Evolutionary conservation across 1,140 invertebrate species (phyloP).

Genomic region (Zaprionus lachaisei): DNA sequence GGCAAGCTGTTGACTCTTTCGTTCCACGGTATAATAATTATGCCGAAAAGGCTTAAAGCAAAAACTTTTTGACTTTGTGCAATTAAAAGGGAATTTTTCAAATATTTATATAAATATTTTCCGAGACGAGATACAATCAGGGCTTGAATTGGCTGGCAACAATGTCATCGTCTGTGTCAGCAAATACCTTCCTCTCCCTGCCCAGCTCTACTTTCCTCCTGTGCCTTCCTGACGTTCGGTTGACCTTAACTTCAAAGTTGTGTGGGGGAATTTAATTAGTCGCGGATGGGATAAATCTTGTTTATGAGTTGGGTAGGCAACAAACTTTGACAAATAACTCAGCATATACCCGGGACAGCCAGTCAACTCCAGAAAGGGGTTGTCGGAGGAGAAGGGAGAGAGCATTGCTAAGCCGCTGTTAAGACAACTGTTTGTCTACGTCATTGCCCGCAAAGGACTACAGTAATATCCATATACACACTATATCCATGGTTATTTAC

Average conservation of each 20-base stretch:
- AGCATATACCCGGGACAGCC: constrained; percentile 5
- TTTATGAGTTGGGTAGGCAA: constrained; percentile 38
- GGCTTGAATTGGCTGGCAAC: constrained; percentile 6
- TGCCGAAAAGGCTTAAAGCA: constrained; percentile 61
- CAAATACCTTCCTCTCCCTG: background rate
- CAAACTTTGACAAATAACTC: constrained; percentile 16
- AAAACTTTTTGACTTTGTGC: constrained; percentile 75
- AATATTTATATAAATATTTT: constrained; percentile 70
- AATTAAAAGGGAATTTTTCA: constrained; percentile 81
- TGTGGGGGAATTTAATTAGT: constrained; percentile 66
- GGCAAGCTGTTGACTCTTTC: constrained; percentile 11
- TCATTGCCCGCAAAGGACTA: background rate
- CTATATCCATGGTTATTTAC: background rate
- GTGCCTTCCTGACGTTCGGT: background rate
- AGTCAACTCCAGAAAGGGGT: constrained; percentile 5
- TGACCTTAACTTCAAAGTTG: constrained; percentile 46
- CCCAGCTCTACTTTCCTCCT: background rate
- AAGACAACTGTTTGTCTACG: constrained; percentile 12
- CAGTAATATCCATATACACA: background rate
- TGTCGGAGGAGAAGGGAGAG: background rate
- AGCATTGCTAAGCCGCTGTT: constrained; percentile 5
- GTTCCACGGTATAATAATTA: constrained; percentile 60
- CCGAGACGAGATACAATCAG: constrained; percentile 36
- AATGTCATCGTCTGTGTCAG: constrained; percentile 39
- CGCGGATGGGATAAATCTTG: constrained; percentile 18